phyloP scores from a whole-genome alignment of 2,797 vertebrate species.

The Sarcophilus harrisii region DNA sequence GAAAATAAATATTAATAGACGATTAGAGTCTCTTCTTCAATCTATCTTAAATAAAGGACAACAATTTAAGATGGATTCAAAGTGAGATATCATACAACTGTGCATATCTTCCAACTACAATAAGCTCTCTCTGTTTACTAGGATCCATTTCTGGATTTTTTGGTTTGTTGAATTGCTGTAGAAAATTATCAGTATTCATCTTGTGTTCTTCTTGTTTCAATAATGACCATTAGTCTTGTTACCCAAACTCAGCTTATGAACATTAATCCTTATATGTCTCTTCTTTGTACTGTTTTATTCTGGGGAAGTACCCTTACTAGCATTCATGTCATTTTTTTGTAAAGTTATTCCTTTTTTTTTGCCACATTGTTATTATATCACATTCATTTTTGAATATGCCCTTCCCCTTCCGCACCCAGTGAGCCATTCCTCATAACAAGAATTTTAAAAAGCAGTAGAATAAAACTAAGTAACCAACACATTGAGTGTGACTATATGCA shows the following conservation, averaged over 20 bases:
- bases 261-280: neutral
- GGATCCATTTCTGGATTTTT: conserved; percentile 20
- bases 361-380: neutral
- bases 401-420: neutral
- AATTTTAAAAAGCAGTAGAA: neutral
- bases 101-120: conserved; percentile 49
- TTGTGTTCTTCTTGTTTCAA: neutral
- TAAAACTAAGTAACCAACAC: neutral
- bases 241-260: conserved; percentile 6
- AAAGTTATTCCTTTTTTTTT: neutral
- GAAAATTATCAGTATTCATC: conserved; percentile 49
- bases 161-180: conserved; percentile 55
- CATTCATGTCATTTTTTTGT: neutral
- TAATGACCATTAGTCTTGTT: neutral
- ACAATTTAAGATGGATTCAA: conserved; percentile 56
- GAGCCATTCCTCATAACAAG: neutral
- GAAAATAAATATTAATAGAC: conserved; percentile 36
- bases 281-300: neutral
- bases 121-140: conserved; percentile 50
- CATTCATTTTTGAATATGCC: neutral
- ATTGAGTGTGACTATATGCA: neutral
- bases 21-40: conserved; percentile 43
- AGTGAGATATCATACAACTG: conserved; percentile 32
- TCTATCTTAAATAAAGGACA: conserved; percentile 48
- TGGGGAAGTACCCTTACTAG: neutral